Percentiles rank a stretch among this genome's conserved stretches.
These are phyloP conservation scores for Hofmannophila pseudospretella DNA, from an alignment of 2,888 invertebrate species.

Conservation along the genomic window DNA sequence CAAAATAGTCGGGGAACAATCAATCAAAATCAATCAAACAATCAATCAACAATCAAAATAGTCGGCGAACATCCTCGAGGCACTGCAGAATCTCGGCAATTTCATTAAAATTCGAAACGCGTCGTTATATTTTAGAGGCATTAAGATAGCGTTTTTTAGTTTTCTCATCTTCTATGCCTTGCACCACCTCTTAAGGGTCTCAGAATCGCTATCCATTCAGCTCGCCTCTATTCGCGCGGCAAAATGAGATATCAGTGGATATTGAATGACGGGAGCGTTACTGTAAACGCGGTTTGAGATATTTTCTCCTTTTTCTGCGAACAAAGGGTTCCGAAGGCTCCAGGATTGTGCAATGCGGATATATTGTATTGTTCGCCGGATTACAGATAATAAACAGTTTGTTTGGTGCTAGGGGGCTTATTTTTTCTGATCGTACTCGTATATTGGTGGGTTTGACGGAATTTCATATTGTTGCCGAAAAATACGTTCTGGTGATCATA, in stretches of 20 bases:
- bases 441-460: constrained; percentile 3
- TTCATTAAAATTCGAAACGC: too few species aligned
- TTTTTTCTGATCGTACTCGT: constrained; percentile 5
- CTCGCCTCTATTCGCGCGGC: constrained; percentile 55
- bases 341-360: constrained; percentile 32
- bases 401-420: constrained; percentile 15
- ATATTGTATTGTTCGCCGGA: constrained; percentile 42
- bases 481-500: too few species aligned
- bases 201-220: constrained; percentile 51
- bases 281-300: constrained; percentile 41
- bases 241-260: constrained; percentile 73
- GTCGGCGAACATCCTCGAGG: too few species aligned
- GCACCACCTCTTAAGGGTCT: constrained; percentile 31
- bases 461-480: constrained; percentile 1
- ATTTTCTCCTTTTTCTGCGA: constrained; percentile 31
- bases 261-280: constrained; percentile 63
- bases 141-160: too few species aligned
- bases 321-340: constrained; percentile 33
- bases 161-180: too few species aligned
- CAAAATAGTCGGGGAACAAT: too few species aligned
- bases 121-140: too few species aligned
- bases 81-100: too few species aligned
- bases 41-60: too few species aligned
- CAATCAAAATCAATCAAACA: too few species aligned
- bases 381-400: constrained; percentile 44